Evolutionary conservation across 1,140 invertebrate genomes (phyloP).

Genomic region (Sarcophaga bullata): DNA sequence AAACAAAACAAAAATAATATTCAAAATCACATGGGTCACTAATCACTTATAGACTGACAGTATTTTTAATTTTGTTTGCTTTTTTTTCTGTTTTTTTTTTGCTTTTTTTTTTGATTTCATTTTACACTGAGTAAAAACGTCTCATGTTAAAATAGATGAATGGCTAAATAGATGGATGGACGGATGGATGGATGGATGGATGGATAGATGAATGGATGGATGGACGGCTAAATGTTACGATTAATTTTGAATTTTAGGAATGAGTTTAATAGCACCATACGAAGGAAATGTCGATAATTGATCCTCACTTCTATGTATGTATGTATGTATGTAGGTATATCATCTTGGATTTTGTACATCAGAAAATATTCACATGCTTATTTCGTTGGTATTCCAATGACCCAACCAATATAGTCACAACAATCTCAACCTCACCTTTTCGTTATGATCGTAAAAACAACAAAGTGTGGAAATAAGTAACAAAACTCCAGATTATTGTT

Average conservation of each 20-base stretch:
- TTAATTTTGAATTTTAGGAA: too few species aligned
- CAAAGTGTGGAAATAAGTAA: neutral
- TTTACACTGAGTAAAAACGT: neutral
- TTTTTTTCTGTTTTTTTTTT: too few species aligned
- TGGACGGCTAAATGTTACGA: too few species aligned
- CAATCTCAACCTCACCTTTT: neutral
- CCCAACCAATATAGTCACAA: neutral
- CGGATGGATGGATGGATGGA: too few species aligned
- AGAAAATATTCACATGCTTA: slow-evolving; percentile 3
- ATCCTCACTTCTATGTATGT: neutral
- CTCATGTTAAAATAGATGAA: neutral
- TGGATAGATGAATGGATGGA: too few species aligned
- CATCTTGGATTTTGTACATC: neutral
- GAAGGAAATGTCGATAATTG: neutral
- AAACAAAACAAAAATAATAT: neutral
- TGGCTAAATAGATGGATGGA: neutral
- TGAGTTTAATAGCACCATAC: too few species aligned
- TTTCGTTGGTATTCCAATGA: neutral
- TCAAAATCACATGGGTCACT: slow-evolving; percentile 20
- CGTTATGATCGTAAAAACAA: too few species aligned
- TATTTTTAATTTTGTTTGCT: neutral
- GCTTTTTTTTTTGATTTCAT: too few species aligned
- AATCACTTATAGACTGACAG: slow-evolving; percentile 11
- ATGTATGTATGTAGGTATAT: neutral
- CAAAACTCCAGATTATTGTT: neutral